phyloP scores from a whole-genome alignment of 2,888 invertebrate genomes.

The Stenchaetothrips biformis region DNA sequence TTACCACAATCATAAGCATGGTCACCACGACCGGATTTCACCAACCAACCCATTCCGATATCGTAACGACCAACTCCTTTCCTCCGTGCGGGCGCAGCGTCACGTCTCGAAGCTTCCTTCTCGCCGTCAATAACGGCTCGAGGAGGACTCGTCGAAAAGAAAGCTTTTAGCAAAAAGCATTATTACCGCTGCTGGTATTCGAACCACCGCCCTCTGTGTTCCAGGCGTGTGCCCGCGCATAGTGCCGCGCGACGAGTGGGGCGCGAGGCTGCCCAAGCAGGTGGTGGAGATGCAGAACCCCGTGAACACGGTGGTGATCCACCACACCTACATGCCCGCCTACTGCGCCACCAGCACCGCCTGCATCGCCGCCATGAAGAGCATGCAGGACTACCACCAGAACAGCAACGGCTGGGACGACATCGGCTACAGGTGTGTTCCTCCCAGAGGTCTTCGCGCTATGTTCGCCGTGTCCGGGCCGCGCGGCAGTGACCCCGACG shows the following conservation, averaged over 20 bases:
- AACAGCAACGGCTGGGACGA: conserved; percentile 59
- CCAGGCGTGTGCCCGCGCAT: conserved; percentile 34
- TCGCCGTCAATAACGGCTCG: background rate
- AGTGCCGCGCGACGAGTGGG: conserved; percentile 55
- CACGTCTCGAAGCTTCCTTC: background rate
- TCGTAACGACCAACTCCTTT: too few species aligned
- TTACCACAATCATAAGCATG: too few species aligned
- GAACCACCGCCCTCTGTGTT: background rate
- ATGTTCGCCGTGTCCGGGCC: too few species aligned
- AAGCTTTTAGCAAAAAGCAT: background rate
- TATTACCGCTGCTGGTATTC: background rate
- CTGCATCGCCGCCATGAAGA: conserved; percentile 57
- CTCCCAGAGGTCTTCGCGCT: background rate
- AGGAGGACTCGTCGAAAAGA: too few species aligned
- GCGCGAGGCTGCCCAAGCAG: conserved; percentile 50
- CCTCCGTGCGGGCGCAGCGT: background rate
- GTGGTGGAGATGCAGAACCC: conserved; percentile 52
- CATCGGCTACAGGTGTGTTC: conserved; percentile 57
- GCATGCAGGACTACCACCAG: conserved; percentile 63
- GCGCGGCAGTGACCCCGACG: too few species aligned
- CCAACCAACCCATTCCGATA: too few species aligned
- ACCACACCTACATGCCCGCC: conserved; percentile 62
- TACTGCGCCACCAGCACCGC: conserved; percentile 54
- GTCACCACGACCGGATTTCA: too few species aligned
- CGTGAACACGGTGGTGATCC: conserved; percentile 64